Percentiles rank a stretch among this genome's conserved stretches.
Conservation (phyloP, 1,140 invertebrate genomes). For the Apolygus lucorum region DNA sequence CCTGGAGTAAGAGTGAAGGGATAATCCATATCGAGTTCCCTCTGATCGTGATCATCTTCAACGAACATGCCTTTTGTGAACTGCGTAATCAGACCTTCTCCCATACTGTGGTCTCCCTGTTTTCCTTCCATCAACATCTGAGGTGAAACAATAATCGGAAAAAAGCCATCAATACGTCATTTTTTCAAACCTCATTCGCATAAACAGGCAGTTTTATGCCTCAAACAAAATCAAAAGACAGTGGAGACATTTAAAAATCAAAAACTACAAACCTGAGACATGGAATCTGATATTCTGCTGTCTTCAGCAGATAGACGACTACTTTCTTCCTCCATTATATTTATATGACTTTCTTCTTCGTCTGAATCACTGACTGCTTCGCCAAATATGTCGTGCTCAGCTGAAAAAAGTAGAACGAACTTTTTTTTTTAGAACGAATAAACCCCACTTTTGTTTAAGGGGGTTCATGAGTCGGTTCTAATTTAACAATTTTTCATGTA, state of each 20-base stretch:
- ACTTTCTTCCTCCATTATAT: constrained; percentile 66
- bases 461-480: no score
- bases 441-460: no score
- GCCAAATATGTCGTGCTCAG: constrained; percentile 80
- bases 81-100: constrained; percentile 33
- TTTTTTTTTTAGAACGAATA: no score
- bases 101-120: background rate
- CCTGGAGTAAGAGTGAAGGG: background rate
- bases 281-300: constrained; percentile 64
- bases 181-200: background rate
- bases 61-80: constrained; percentile 36
- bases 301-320: constrained; percentile 65
- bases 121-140: constrained; percentile 16
- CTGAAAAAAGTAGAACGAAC: no score
- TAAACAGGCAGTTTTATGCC: background rate
- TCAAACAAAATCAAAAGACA: background rate
- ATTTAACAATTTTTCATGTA: no score
- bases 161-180: background rate
- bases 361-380: constrained; percentile 75
- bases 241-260: background rate
- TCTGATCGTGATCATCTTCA: background rate
- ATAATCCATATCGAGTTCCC: constrained; percentile 7
- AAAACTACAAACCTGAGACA: constrained; percentile 43
- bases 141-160: no score
- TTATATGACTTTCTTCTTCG: constrained; percentile 59